These are phyloP conservation scores for Phenganax marumi DNA, from an alignment of 92 coral and sea anemone species.

Conservation along the genomic window DNA sequence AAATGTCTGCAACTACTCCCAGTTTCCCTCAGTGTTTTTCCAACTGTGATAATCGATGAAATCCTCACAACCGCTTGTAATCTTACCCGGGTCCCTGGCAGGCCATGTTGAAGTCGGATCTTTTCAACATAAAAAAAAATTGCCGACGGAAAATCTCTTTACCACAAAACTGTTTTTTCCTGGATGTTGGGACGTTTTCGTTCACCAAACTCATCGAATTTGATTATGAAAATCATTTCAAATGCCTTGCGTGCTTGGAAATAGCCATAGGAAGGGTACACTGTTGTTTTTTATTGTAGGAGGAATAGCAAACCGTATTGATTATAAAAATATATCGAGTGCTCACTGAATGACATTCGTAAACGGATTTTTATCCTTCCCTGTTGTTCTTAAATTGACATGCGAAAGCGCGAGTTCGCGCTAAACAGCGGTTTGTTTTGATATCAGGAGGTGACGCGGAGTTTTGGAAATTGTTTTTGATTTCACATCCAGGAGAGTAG, in stretches of 20 bases:
- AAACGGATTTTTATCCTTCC: slow-evolving; percentile 36
- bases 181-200: background rate
- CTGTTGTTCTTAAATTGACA: slow-evolving; percentile 38
- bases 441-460: slow-evolving; percentile 37
- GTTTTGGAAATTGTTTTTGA: background rate
- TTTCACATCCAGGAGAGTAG: background rate
- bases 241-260: background rate
- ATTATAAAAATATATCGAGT: slow-evolving; percentile 30
- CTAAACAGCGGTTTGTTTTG: slow-evolving; percentile 42
- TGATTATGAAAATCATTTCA: background rate
- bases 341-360: slow-evolving; percentile 37
- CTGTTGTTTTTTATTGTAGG: slow-evolving; percentile 12
- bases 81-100: slow-evolving; percentile 17
- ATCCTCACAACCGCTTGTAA: slow-evolving; percentile 27
- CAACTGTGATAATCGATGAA: slow-evolving; percentile 41
- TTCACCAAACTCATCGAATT: background rate
- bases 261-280: background rate
- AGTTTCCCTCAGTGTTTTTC: background rate
- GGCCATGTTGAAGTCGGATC: slow-evolving; percentile 33
- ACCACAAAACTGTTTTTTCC: background rate
- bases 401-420: slow-evolving; percentile 10
- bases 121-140: slow-evolving; percentile 35
- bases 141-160: slow-evolving; percentile 28
- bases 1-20: slow-evolving; percentile 20
- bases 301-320: slow-evolving; percentile 26